A percentile compares a stretch with the other conserved stretches of the same genome.
phyloP scores from a whole-genome alignment of 2,113 vertebrate species.

The Halichoeres trimaculatus region DNA sequence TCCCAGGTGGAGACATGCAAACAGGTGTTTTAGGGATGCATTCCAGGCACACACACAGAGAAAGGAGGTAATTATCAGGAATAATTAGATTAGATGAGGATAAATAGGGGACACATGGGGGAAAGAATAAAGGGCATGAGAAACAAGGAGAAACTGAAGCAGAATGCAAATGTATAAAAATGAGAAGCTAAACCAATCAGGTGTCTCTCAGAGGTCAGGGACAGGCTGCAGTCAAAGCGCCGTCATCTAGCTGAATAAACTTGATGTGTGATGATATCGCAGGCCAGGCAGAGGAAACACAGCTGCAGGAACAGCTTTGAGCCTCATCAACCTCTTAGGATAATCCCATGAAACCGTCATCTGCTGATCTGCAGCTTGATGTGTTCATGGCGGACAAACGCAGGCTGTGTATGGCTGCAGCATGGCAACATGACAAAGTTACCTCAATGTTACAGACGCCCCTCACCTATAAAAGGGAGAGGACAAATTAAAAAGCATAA shows the following conservation, averaged over 20 bases:
- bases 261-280: slow-evolving; percentile 1
- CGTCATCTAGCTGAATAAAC: slow-evolving; percentile 20
- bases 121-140: background rate
- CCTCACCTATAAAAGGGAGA: slow-evolving; percentile 21
- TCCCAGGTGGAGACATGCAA: slow-evolving; percentile 23
- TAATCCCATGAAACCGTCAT: slow-evolving; percentile 12
- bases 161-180: slow-evolving; percentile 14
- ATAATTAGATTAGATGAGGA: background rate
- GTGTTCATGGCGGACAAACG: slow-evolving; percentile 5
- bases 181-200: background rate
- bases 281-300: background rate
- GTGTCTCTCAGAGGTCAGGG: slow-evolving; percentile 27
- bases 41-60: background rate
- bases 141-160: slow-evolving; percentile 6
- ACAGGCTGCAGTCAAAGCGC: slow-evolving; percentile 26
- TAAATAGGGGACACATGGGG: background rate
- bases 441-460: slow-evolving; percentile 9
- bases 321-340: slow-evolving; percentile 14
- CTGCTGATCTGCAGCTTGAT: slow-evolving; percentile 20
- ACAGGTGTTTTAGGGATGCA: slow-evolving; percentile 35
- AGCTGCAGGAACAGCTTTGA: slow-evolving; percentile 35
- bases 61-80: background rate
- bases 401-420: slow-evolving; percentile 20
- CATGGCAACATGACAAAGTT: slow-evolving; percentile 40
- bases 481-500: slow-evolving; percentile 68